Evolutionary conservation across 2,888 invertebrate species (phyloP).

Genomic region (Ecdyonurus torrentis): DNA sequence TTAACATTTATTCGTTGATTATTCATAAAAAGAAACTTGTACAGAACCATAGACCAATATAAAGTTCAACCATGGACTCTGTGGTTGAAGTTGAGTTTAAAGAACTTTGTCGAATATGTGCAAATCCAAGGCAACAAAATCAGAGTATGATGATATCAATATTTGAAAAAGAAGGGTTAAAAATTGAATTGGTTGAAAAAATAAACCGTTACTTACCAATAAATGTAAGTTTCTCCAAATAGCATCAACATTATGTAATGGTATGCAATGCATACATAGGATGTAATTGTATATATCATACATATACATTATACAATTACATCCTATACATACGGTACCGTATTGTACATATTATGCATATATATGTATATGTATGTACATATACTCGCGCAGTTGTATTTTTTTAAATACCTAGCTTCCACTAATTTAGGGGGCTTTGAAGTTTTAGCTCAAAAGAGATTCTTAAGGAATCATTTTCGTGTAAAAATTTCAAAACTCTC

Average conservation of each 20-base stretch:
- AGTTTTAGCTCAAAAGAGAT: too few relatives aligned
- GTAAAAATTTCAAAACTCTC: too few relatives aligned
- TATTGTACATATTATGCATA: neutral
- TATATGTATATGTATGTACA: neutral
- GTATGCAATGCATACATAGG: too few relatives aligned
- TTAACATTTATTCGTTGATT: too few relatives aligned
- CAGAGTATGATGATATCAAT: neutral
- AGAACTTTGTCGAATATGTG: neutral
- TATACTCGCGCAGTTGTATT: too few relatives aligned
- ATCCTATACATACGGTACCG: neutral
- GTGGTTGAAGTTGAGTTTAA: neutral
- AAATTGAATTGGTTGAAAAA: neutral
- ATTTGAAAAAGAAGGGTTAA: neutral
- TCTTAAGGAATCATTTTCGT: too few relatives aligned
- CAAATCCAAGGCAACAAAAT: neutral
- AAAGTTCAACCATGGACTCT: neutral
- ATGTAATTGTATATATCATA: neutral
- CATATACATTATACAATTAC: too few relatives aligned
- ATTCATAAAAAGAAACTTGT: too few relatives aligned
- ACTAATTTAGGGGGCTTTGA: too few relatives aligned
- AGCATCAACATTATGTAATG: too few relatives aligned
- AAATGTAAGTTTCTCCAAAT: neutral
- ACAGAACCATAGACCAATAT: too few relatives aligned
- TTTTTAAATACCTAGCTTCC: too few relatives aligned
- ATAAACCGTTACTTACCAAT: neutral